Base-by-base conservation (phyloP, 2,888 invertebrate genomes). In the Eupithecia subfuscata region DNA sequence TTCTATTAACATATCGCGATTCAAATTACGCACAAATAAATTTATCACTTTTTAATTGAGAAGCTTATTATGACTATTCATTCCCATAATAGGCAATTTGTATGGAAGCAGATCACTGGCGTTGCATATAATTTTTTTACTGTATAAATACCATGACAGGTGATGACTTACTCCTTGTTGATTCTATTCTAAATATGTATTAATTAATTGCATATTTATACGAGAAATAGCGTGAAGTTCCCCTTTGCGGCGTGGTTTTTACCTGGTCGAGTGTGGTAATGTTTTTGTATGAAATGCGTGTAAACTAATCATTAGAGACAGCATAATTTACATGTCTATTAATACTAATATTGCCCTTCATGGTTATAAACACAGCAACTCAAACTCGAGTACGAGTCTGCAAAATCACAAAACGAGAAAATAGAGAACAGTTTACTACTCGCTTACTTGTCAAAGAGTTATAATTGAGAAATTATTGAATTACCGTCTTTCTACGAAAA, bases 171-270 rank as follows among this genome's bases (percentile, higher is more conserved):
- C 67, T 67, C 40, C 67, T 14, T 18, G 37, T 34, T 67, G 22
- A 12, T 40, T 67, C 11, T 67, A 43, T 40, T 67, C 40, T 34
- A 37, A 67, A 67, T 40, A 40, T 6, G 67, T n/a, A 34, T 72
- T 72, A 72, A 67, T 70, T 73, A 77, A 64, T 68, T 63, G 70
- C 34, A 22, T 40, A 75, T 77, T 72, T 70, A 77, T 70, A 64
- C 71, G 34, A 67, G 56, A 56, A 43, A 73, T 75, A 68, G 77
- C 77, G 73, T 73, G 45, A 76, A 77, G 70, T 70, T 70, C 69
- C 70, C 72, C 73, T 73, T 67, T 7, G 52, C 63, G 56, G 71
- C 56, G 65, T 65, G 64, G 65, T 67, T 67, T 40, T 40, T 67
- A 40, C 67, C n/a, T n/a, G n/a, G 14, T 18, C 43, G 40, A 40